Evolutionary conservation across 1,140 invertebrate genomes (phyloP).

Genomic region (Tetramorium alpestre): DNA sequence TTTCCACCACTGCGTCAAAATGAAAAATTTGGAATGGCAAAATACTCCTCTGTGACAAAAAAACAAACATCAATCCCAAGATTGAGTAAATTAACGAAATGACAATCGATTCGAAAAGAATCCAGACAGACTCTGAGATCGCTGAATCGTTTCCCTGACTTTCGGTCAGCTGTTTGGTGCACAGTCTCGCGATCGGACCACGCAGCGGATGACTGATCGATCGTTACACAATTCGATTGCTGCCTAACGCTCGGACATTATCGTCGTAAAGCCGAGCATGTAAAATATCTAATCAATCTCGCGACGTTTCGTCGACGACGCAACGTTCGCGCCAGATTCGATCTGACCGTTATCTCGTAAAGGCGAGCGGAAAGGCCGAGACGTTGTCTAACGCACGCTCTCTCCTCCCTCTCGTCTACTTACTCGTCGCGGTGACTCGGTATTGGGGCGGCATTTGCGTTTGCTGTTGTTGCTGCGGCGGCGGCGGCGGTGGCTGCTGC

Average conservation of each 20-base stretch:
- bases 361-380: background rate
- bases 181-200: background rate
- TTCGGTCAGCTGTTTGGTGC: constrained; percentile 49
- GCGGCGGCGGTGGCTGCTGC: constrained; percentile 77
- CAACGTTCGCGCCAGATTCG: too few species aligned
- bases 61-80: background rate
- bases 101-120: background rate
- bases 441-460: constrained; percentile 78
- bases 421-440: constrained; percentile 81
- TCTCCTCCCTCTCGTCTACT: constrained; percentile 66
- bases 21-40: background rate
- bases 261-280: too few species aligned
- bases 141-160: constrained; percentile 5
- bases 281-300: too few species aligned
- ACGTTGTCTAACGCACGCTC: background rate
- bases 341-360: background rate
- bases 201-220: background rate
- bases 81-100: background rate
- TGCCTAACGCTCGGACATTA: too few species aligned
- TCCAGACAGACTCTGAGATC: background rate
- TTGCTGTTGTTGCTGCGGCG: constrained; percentile 79
- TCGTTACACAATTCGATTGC: too few species aligned
- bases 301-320: too few species aligned
- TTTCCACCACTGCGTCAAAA: background rate
- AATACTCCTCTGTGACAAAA: background rate